A percentile compares a stretch with the other conserved stretches of the same genome.
Conservation (phyloP, 2,797 vertebrate species). For the Oryzias sinensis region DNA sequence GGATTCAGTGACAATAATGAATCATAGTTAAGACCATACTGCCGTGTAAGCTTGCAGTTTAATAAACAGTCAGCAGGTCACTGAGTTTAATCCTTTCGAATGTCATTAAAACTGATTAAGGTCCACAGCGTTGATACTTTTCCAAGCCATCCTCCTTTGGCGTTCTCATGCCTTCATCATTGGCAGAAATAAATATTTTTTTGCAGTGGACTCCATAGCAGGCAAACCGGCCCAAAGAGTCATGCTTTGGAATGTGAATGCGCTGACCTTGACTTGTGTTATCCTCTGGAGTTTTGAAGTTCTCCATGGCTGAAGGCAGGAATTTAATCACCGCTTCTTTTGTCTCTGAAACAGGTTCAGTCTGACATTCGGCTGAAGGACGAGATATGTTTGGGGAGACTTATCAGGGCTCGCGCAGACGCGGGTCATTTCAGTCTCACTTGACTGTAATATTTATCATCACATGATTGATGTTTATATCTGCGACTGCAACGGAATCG, state of each 20-base stretch:
- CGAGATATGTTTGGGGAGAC: slow-evolving; percentile 54
- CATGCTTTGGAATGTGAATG: slow-evolving; percentile 44
- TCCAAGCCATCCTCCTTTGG: slow-evolving; percentile 22
- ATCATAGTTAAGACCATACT: slow-evolving; percentile 79
- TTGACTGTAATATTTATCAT: slow-evolving; percentile 34
- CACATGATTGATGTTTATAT: slow-evolving; percentile 52
- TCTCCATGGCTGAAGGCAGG: slow-evolving; percentile 65
- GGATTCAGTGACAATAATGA: slow-evolving; percentile 78
- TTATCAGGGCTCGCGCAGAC: slow-evolving; percentile 57
- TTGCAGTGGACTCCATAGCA: slow-evolving; percentile 29
- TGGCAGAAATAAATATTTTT: slow-evolving; percentile 32
- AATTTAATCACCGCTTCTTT: slow-evolving; percentile 71
- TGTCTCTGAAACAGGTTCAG: slow-evolving; percentile 52
- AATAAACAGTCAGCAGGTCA: slow-evolving; percentile 78
- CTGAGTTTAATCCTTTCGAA: slow-evolving; percentile 72
- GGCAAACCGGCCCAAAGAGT: slow-evolving; percentile 34
- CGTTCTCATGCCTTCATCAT: slow-evolving; percentile 7
- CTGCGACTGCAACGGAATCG: slow-evolving; percentile 18
- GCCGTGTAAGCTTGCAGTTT: slow-evolving; percentile 75
- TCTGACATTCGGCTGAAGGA: slow-evolving; percentile 63
- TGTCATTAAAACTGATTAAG: slow-evolving; percentile 72
- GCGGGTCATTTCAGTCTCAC: slow-evolving; percentile 42
- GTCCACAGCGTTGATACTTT: slow-evolving; percentile 41
- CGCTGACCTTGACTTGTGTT: slow-evolving; percentile 62
- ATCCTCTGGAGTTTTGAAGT: slow-evolving; percentile 42